Evolutionary conservation across 1,140 invertebrate species (phyloP).

Genomic region (Brachionus manjavacas): DNA sequence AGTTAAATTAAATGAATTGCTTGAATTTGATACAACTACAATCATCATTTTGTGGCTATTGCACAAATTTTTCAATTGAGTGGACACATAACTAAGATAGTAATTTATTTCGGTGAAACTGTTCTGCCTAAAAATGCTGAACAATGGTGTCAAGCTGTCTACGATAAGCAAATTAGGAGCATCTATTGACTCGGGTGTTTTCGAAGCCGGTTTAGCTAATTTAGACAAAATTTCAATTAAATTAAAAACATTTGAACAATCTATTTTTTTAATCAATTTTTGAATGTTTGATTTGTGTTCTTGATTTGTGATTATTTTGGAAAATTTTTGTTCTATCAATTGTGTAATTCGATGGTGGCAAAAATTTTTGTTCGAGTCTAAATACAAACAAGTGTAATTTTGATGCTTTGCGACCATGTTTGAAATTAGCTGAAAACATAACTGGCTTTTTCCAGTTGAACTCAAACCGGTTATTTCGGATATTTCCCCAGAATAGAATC

Average conservation of each 20-base stretch:
- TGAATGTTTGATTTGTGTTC: neutral
- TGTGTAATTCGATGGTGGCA: neutral
- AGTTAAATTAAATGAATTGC: neutral
- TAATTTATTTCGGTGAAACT: neutral
- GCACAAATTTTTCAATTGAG: neutral
- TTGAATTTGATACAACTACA: neutral
- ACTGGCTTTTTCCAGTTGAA: constrained; percentile 18
- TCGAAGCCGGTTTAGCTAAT: neutral
- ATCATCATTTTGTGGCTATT: neutral
- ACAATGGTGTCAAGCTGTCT: neutral
- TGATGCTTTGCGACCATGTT: neutral
- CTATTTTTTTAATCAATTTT: neutral
- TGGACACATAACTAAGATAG: constrained; percentile 9
- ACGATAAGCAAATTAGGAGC: neutral
- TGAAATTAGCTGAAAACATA: constrained; percentile 16
- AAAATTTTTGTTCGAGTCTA: constrained; percentile 34
- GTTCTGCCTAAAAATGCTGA: neutral
- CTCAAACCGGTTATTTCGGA: neutral
- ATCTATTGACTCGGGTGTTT: neutral
- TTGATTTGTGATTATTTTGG: neutral
- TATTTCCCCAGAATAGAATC: constrained; percentile 35
- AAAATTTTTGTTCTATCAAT: neutral
- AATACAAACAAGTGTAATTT: neutral
- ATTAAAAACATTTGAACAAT: constrained; percentile 8
- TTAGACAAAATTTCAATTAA: neutral